phyloP scores from a whole-genome alignment of 2,797 vertebrate genomes.

The Acrossocheilus fasciatus region DNA sequence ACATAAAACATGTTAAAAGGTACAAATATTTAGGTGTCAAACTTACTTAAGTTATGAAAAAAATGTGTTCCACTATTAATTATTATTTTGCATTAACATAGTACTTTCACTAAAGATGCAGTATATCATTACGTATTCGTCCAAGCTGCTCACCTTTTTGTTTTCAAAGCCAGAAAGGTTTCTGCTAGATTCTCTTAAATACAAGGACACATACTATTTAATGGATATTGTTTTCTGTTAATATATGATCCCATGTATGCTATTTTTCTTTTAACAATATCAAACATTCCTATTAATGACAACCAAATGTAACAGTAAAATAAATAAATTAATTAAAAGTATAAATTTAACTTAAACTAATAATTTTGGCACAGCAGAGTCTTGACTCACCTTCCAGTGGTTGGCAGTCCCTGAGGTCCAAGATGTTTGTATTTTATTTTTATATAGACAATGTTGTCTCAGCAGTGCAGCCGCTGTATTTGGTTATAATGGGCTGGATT shows the following conservation, averaged over 20 bases:
- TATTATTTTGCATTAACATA: not conserved
- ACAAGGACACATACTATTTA: not conserved
- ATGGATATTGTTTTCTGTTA: not conserved
- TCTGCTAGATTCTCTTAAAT: not conserved
- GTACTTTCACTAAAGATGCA: not conserved
- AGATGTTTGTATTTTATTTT: conserved; percentile 15
- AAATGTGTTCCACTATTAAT: too few relatives aligned
- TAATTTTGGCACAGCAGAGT: not conserved
- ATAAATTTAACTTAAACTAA: not conserved
- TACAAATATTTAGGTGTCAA: too few relatives aligned
- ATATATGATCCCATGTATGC: not conserved
- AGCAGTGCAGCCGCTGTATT: conserved; percentile 36
- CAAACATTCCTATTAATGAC: not conserved
- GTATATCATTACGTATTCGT: not conserved
- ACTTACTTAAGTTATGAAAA: too few relatives aligned
- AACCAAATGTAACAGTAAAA: not conserved
- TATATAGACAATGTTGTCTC: conserved; percentile 41
- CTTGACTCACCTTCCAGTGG: conserved; percentile 31
- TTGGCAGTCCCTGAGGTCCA: conserved; percentile 18
- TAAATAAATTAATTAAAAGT: not conserved
- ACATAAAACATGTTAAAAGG: too few relatives aligned
- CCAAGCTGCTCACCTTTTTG: not conserved
- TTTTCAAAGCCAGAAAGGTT: not conserved
- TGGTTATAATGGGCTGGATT: conserved; percentile 44
- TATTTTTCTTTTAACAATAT: not conserved